Conservation (phyloP, 2,888 invertebrate species). For the Oegoconia quadripuncta region DNA sequence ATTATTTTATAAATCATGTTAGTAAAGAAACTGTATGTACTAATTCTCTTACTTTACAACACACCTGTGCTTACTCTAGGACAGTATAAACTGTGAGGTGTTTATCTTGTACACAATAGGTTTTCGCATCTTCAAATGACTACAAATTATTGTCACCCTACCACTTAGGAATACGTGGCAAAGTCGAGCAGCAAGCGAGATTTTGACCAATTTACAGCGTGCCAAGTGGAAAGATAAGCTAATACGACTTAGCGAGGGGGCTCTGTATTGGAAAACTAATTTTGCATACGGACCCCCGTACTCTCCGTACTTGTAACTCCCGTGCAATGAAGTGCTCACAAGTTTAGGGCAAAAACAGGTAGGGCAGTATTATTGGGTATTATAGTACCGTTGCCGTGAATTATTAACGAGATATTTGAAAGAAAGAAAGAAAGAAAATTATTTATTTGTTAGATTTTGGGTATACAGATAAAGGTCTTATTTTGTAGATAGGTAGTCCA, state of each 20-base stretch:
- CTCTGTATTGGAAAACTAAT: constrained; percentile 71
- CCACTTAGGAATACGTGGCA: constrained; percentile 55
- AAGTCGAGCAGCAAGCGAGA: constrained; percentile 70
- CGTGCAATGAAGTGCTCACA: constrained; percentile 27
- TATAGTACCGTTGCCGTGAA: no score
- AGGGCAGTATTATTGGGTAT: no score
- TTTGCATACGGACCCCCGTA: constrained; percentile 51
- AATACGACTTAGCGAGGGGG: constrained; percentile 58
- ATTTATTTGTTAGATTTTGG: no score
- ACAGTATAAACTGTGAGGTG: not conserved
- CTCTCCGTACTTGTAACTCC: no score
- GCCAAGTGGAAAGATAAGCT: constrained; percentile 79
- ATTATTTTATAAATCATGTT: no score
- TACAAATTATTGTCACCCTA: constrained; percentile 35
- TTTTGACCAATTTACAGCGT: constrained; percentile 79
- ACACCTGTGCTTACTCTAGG: no score
- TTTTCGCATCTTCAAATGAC: not conserved
- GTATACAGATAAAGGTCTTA: no score
- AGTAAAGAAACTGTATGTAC: no score
- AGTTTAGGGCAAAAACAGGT: constrained; percentile 10
- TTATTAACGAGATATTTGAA: no score
- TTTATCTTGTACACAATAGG: not conserved
- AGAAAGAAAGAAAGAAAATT: no score
- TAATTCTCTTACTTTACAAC: no score
- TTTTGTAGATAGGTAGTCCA: no score